Conservation (phyloP, 37 sponge, comb jelly and placozoan species). For the Chondrosia reniformis region DNA sequence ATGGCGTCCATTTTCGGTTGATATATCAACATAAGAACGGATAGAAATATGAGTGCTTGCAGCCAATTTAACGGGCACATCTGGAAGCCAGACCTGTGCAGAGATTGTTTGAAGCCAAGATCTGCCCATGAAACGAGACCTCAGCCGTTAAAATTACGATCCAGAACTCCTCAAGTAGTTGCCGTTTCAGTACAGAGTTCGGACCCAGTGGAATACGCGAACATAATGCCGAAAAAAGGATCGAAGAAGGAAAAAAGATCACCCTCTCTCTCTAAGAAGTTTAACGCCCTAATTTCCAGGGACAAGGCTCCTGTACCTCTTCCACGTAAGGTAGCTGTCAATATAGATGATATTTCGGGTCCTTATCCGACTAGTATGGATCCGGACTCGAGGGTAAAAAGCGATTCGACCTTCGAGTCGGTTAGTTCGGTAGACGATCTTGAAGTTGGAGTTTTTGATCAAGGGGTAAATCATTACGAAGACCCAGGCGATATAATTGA, state of each 20-base stretch:
- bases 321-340: not conserved
- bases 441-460: not conserved
- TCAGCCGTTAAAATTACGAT: not conserved
- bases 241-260: constrained; percentile 2
- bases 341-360: constrained; percentile 10
- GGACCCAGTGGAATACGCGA: not conserved
- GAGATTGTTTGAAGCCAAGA: constrained; percentile 30
- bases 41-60: constrained; percentile 18
- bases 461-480: not conserved
- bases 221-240: constrained; percentile 10
- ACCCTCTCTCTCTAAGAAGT: constrained; percentile 9
- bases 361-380: not conserved
- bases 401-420: constrained; percentile 23
- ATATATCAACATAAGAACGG: not conserved
- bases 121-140: not conserved
- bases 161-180: not conserved
- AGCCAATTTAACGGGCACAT: constrained; percentile 30
- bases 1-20: not conserved
- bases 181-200: not conserved
- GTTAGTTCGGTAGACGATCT: constrained; percentile 9
- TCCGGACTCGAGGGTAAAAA: not conserved
- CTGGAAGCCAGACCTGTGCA: constrained; percentile 46
- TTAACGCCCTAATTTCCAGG: not conserved
- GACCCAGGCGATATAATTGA: not conserved
- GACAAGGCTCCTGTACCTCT: not conserved